Conservation (phyloP, 2,888 invertebrate species). For the Epiperipatus broadwayi region DNA sequence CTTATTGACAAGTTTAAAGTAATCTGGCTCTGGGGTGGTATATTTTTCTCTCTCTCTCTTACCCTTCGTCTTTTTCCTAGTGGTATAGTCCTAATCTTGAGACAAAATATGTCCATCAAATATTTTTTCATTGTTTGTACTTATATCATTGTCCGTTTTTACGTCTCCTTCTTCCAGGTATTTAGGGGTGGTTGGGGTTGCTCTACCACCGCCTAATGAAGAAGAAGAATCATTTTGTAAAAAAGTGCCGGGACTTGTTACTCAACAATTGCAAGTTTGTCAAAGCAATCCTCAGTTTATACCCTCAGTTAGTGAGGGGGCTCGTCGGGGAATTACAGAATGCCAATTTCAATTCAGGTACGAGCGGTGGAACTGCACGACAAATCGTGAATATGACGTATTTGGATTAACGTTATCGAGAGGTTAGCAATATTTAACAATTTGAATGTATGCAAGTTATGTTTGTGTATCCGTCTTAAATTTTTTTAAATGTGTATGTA, state of each 20-base stretch:
- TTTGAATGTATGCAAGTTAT: not conserved
- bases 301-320: slow-evolving; percentile 35
- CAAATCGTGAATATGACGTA: slow-evolving; percentile 27
- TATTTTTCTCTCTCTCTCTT: too few species aligned
- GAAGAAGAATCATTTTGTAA: too few species aligned
- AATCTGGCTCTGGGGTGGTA: too few species aligned
- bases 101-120: too few species aligned
- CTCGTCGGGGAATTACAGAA: slow-evolving; percentile 35
- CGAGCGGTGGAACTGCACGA: slow-evolving; percentile 39
- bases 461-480: not conserved
- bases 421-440: slow-evolving; percentile 26
- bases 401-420: slow-evolving; percentile 34
- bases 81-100: too few species aligned
- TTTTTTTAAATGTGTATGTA: too few species aligned
- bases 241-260: slow-evolving; percentile 25
- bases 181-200: slow-evolving; percentile 24
- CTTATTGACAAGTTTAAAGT: too few species aligned
- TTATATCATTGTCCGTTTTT: not conserved
- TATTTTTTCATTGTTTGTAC: not conserved
- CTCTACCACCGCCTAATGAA: slow-evolving; percentile 19
- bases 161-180: slow-evolving; percentile 21
- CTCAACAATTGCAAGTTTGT: slow-evolving; percentile 32
- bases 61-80: too few species aligned
- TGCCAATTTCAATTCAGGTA: slow-evolving; percentile 37
- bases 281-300: slow-evolving; percentile 34